A percentile compares a stretch with the other conserved stretches of the same genome.
These are phyloP conservation scores for Cynoglossus semilaevis DNA, from an alignment of 2,113 vertebrate species.

Conservation along the genomic window DNA sequence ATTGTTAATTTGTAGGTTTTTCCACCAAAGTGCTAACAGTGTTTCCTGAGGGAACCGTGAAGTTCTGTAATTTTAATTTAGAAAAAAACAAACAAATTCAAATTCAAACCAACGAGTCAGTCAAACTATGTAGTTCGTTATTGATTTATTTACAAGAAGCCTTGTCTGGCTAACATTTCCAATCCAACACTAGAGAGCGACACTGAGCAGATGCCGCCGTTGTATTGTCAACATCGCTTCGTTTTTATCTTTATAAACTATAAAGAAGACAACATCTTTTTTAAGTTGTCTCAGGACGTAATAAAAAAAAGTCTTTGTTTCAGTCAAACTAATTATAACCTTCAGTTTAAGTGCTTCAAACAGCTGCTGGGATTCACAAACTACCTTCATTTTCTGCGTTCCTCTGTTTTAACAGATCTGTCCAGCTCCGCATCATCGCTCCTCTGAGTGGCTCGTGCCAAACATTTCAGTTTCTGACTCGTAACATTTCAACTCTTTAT, in stretches of 20 bases:
- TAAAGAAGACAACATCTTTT: conserved; percentile 16
- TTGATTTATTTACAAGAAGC: too few species aligned
- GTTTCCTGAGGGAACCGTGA: background rate
- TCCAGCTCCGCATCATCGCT: conserved; percentile 9
- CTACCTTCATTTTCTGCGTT: conserved; percentile 15
- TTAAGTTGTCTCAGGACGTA: conserved; percentile 3
- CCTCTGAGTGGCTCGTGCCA: conserved; percentile 15
- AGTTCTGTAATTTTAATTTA: background rate
- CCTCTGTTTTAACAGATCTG: conserved; percentile 14
- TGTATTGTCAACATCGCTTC: background rate
- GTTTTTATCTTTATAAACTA: conserved; percentile 6
- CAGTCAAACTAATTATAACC: conserved; percentile 27
- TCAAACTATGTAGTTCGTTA: too few species aligned
- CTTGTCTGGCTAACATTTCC: too few species aligned
- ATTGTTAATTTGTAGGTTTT: background rate
- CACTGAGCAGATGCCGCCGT: conserved; percentile 1
- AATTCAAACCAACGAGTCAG: too few species aligned
- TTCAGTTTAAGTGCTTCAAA: conserved; percentile 9
- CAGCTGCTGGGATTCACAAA: conserved; percentile 15
- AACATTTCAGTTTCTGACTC: background rate
- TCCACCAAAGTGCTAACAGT: background rate
- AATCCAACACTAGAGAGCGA: background rate
- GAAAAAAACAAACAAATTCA: too few species aligned
- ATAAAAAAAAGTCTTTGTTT: conserved; percentile 13
- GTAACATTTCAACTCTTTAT: conserved; percentile 5